These are phyloP conservation scores for Martes martes DNA, from an alignment of 2,113 vertebrate genomes.

Conservation along the genomic window DNA sequence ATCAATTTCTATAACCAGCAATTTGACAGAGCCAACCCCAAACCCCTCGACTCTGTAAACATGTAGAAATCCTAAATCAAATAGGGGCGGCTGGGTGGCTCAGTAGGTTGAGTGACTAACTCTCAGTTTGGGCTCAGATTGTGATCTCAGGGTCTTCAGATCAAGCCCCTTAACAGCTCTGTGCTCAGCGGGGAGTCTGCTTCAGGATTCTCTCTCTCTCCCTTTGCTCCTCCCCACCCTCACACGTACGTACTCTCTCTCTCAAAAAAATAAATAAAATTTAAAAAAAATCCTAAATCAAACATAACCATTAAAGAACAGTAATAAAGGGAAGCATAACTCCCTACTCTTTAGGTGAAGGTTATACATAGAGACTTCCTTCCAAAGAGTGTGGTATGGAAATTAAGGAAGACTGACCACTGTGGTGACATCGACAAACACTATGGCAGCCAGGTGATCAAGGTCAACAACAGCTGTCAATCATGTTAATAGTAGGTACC, in stretches of 20 bases:
- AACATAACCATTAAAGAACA: not conserved
- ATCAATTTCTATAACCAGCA: not conserved
- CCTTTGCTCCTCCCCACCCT: not conserved
- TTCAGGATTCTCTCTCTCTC: not conserved
- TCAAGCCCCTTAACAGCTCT: not conserved
- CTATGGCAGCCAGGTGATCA: not conserved
- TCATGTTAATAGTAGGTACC: not conserved
- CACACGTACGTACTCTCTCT: fast-evolving
- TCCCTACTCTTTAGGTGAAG: not conserved
- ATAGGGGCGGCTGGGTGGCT: not conserved
- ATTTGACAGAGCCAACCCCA: not conserved
- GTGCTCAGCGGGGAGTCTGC: not conserved
- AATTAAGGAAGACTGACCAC: not conserved
- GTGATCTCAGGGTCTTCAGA: not conserved
- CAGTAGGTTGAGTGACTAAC: not conserved
- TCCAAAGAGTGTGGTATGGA: not conserved
- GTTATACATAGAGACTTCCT: not conserved
- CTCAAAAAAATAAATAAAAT: not conserved
- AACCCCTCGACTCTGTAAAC: not conserved
- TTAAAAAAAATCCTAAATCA: not conserved
- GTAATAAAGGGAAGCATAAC: not conserved
- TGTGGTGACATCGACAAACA: not conserved
- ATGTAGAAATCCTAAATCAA: not conserved
- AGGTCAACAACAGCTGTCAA: not conserved
- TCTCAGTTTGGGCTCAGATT: not conserved